Conservation (phyloP, 2,888 invertebrate genomes). For the Scaptomyza reducta region DNA sequence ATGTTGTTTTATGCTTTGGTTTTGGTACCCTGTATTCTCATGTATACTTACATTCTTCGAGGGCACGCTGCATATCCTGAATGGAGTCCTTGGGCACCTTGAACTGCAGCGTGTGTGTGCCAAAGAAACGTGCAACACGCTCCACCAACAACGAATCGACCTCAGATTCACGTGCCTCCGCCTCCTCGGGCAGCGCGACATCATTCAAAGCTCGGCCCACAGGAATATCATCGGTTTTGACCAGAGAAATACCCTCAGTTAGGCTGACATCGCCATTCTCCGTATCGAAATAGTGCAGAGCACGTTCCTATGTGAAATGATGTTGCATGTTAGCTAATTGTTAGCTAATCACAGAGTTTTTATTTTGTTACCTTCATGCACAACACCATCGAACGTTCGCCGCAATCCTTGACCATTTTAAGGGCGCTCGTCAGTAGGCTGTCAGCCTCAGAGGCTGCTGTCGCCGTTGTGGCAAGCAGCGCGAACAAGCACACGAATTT, state of each 20-base stretch:
- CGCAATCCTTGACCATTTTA: conserved; percentile 89
- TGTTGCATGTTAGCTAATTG: neutral
- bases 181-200: conserved; percentile 89
- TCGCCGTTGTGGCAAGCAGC: conserved; percentile 85
- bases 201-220: conserved; percentile 87
- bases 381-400: conserved; percentile 87
- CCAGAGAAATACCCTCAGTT: conserved; percentile 87
- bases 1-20: neutral
- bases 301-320: conserved; percentile 86
- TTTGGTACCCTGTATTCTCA: too few relatives aligned
- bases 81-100: conserved; percentile 91
- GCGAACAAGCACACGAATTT: conserved; percentile 85
- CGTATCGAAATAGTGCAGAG: conserved; percentile 89
- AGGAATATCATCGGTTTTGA: conserved; percentile 86
- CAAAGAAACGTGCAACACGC: conserved; percentile 90
- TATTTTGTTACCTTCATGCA: conserved; percentile 89
- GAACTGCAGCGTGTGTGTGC: conserved; percentile 91
- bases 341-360: conserved; percentile 20
- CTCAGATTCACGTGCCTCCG: conserved; percentile 89
- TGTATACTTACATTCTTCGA: conserved; percentile 90
- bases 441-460: conserved; percentile 85
- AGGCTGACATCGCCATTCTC: conserved; percentile 87
- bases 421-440: conserved; percentile 87
- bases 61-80: conserved; percentile 90
- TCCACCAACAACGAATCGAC: conserved; percentile 90